Percentiles rank a stretch among this genome's conserved stretches.
phyloP scores from a whole-genome alignment of 2,113 vertebrate genomes.

The Tachycineta bicolor region DNA sequence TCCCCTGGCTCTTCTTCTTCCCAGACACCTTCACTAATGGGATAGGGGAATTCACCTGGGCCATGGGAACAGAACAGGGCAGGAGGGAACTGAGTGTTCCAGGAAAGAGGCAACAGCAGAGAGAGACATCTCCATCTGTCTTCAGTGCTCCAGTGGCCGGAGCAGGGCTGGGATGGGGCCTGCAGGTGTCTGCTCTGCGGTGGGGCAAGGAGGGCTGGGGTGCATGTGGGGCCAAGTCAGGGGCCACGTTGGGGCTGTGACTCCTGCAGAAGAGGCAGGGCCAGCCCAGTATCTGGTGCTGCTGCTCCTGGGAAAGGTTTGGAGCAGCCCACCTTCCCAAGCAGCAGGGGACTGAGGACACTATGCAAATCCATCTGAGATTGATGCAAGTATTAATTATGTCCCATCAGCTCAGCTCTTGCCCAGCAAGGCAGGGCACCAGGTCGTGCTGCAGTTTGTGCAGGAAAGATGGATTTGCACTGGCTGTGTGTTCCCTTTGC shows the following conservation, averaged over 20 bases:
- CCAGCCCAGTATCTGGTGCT: neutral
- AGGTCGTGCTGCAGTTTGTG: rapidly evolving
- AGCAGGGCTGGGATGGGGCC: neutral
- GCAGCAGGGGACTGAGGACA: neutral
- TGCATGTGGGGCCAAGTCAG: rapidly evolving
- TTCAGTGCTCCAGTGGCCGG: neutral
- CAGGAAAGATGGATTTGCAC: neutral
- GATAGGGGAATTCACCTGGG: neutral
- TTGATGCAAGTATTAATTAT: slow-evolving; percentile 23
- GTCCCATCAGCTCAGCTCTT: neutral
- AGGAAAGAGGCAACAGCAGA: neutral
- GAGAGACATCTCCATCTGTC: neutral
- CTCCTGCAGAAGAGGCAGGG: neutral
- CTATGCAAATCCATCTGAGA: neutral
- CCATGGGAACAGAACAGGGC: neutral
- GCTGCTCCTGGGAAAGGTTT: neutral
- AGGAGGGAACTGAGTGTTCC: neutral
- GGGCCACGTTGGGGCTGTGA: neutral
- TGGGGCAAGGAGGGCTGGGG: neutral
- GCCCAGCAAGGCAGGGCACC: neutral
- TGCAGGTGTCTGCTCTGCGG: rapidly evolving
- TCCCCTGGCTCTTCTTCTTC: neutral
- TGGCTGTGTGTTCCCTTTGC: neutral
- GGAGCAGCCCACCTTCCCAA: rapidly evolving
- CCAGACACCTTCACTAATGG: neutral